Base-by-base conservation (phyloP, 1,140 invertebrate genomes). In the Psix sp. region DNA sequence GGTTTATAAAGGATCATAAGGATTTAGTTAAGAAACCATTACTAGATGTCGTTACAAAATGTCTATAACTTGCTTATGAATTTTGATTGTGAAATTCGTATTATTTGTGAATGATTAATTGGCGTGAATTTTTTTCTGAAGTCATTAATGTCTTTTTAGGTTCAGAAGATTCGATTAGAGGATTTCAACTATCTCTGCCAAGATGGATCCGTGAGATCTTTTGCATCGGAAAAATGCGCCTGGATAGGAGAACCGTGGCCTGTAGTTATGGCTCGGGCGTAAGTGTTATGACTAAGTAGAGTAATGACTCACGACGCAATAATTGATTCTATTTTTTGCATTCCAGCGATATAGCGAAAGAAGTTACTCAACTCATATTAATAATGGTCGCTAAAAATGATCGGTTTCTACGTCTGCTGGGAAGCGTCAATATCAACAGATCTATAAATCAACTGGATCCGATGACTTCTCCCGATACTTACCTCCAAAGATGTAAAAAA, bases 241-340 rank as follows among this genome's bases (percentile, higher is more conserved):
- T 95, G 94, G 94, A 88, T 94, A n/a, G 86, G 91, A 1, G 91
- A 92, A 79, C 94, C 94, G 0, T 94, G 93, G 92, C 89, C 66
- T 0, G 74, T 76, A 5, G 18, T 76, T 21, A 11, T 13, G 17
- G 62, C 74, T 31, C 67, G 62, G 74, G 21, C 39, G 80, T 81
- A 77, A 77, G 77, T n/a, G n/a, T n/a, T n/a, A n/a, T n/a, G n/a
- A n/a, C n/a, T n/a, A n/a, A n/a, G n/a, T n/a, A n/a, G n/a, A n/a
- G n/a, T n/a, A n/a, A n/a, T n/a, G n/a, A n/a, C n/a, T n/a, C n/a
- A 24, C 3, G 7, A 24, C 7, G 21, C 49, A 16, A 65, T 48
- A 11, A 31, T 5, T 31, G 1, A 13, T 31, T 26, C 24, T 39
- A 26, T 60, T 24, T 62, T 51, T 35, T 16, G 63, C 52, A 57